phyloP scores from a whole-genome alignment of 2,113 vertebrate species.

The Euleptes europaea region DNA sequence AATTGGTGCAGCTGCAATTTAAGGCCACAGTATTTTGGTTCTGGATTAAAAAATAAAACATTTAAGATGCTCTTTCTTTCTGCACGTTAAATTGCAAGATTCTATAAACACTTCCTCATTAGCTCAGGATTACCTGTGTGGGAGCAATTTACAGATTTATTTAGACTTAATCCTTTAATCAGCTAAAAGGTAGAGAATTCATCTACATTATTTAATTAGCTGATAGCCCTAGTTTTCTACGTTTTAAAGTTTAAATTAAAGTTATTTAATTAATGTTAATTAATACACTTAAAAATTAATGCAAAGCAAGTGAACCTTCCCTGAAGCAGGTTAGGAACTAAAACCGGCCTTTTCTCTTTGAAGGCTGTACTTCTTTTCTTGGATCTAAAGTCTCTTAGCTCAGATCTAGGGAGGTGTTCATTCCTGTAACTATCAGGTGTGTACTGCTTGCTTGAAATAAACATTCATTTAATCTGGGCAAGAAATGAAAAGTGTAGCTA shows the following conservation, averaged over 20 bases:
- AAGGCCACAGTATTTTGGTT: not conserved
- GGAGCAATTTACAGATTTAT: too few relatives aligned
- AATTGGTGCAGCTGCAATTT: not conserved
- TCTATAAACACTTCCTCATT: not conserved
- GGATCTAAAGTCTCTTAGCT: not conserved
- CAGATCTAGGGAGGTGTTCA: not conserved
- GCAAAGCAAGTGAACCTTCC: not conserved
- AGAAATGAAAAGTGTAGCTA: not conserved
- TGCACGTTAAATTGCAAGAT: not conserved
- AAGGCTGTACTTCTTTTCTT: not conserved
- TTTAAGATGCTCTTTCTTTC: not conserved
- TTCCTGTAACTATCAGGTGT: not conserved
- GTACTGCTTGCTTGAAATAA: not conserved
- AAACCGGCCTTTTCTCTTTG: not conserved
- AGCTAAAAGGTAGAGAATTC: not conserved
- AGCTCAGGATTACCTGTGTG: not conserved
- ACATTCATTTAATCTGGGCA: not conserved
- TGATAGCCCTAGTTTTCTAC: not conserved
- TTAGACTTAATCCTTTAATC: not conserved
- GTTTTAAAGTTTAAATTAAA: not conserved
- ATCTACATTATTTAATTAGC: not conserved
- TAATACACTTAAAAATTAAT: not conserved
- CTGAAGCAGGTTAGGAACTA: not conserved
- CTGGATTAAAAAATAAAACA: not conserved
- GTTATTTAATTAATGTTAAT: not conserved